Evolutionary conservation across 1,140 invertebrate species (phyloP).

Genomic region (Phenacoccus solenopsis): DNA sequence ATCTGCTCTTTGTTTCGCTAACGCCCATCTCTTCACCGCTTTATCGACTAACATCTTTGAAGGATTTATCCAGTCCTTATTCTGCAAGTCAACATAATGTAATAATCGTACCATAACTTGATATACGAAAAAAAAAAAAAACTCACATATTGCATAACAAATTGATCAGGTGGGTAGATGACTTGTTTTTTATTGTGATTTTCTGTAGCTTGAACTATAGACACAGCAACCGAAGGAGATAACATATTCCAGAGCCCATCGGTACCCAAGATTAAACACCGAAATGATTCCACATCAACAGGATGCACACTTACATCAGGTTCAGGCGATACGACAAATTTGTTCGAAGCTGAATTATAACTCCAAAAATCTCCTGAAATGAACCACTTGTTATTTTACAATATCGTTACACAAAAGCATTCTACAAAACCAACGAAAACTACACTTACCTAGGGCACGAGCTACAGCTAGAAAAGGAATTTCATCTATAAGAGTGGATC

Average conservation of each 20-base stretch:
- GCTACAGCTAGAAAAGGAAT: conserved; percentile 95
- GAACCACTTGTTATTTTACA: conserved; percentile 8
- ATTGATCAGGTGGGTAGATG: conserved; percentile 9
- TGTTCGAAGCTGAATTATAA: conserved; percentile 75
- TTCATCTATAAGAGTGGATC: conserved; percentile 78
- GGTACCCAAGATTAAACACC: conserved; percentile 87
- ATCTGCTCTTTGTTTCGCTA: conserved; percentile 74
- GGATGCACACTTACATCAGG: conserved; percentile 82
- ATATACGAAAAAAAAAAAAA: neutral
- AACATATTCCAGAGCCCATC: conserved; percentile 97
- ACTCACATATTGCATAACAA: conserved; percentile 32
- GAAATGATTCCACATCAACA: conserved; percentile 62
- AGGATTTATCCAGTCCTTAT: conserved; percentile 63
- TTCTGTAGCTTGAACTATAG: conserved; percentile 68
- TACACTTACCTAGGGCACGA: conserved; percentile 62
- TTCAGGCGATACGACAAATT: conserved; percentile 93
- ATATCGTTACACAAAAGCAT: too few species aligned
- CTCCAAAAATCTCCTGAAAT: conserved; percentile 86
- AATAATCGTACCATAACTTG: neutral
- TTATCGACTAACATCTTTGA: conserved; percentile 79
- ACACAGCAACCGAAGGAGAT: conserved; percentile 65
- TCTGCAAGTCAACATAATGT: conserved; percentile 14
- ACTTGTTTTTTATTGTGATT: conserved; percentile 52
- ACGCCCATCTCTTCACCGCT: conserved; percentile 65
- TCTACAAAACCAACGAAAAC: neutral